Percentiles rank a stretch among this genome's conserved stretches.
These are phyloP conservation scores for Nettapus auritus DNA, from an alignment of 2,113 vertebrate genomes.

Conservation along the genomic window DNA sequence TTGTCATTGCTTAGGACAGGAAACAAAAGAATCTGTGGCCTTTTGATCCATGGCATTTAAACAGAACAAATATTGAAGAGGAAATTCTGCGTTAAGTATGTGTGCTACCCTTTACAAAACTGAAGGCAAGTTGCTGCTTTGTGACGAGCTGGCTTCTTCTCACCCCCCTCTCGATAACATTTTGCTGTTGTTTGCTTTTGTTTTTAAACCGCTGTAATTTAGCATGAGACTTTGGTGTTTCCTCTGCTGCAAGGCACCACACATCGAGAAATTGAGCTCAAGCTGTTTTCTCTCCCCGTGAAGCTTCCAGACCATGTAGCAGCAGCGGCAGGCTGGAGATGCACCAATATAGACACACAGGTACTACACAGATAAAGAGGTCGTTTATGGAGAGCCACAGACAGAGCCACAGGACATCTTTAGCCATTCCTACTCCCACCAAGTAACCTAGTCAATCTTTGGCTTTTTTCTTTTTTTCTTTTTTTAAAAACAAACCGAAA, in stretches of 20 bases:
- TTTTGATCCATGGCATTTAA: conserved; percentile 65
- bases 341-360: not conserved
- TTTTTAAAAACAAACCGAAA: not conserved
- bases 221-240: conserved; percentile 65
- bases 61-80: not conserved
- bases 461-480: conserved; percentile 57
- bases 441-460: conserved; percentile 70
- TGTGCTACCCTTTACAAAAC: conserved; percentile 22
- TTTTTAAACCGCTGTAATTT: not conserved
- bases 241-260: conserved; percentile 54
- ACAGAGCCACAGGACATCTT: conserved; percentile 28
- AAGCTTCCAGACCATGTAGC: conserved; percentile 34
- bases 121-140: conserved; percentile 48
- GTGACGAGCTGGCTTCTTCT: not conserved
- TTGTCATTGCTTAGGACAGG: conserved; percentile 69
- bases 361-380: conserved; percentile 35
- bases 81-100: not conserved
- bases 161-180: not conserved
- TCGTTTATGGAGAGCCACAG: conserved; percentile 51
- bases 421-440: conserved; percentile 21
- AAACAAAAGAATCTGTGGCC: conserved; percentile 68
- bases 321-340: conserved; percentile 52
- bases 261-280: conserved; percentile 6
- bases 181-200: not conserved
- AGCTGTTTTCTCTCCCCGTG: conserved; percentile 21